These are phyloP conservation scores for Serranus cabrilla DNA, from an alignment of 2,797 vertebrate genomes.

Conservation along the genomic window DNA sequence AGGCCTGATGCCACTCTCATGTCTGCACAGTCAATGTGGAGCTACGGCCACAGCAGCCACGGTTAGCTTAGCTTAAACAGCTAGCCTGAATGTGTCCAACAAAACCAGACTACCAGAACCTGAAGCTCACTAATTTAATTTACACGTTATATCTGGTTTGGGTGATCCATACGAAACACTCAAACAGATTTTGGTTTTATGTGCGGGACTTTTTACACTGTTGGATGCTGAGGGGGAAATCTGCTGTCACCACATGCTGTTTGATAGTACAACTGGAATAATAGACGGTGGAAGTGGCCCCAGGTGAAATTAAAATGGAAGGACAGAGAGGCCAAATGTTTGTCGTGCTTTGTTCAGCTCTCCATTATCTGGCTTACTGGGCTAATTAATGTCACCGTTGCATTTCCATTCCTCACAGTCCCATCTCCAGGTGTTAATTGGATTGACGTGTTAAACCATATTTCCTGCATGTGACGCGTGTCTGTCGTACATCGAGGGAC, in stretches of 20 bases:
- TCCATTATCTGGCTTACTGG: constrained; percentile 12
- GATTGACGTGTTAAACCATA: constrained; percentile 48
- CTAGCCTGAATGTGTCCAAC: background rate
- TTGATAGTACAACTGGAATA: background rate
- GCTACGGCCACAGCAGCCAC: background rate
- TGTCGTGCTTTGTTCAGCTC: background rate
- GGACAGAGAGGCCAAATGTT: constrained; percentile 21
- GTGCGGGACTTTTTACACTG: background rate
- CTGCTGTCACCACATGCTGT: background rate
- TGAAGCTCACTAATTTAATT: background rate
- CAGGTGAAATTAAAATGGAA: background rate
- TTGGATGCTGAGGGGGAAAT: background rate
- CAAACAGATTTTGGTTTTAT: background rate
- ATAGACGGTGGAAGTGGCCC: background rate
- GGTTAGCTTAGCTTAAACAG: background rate
- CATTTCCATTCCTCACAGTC: constrained; percentile 38
- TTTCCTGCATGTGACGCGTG: constrained; percentile 39
- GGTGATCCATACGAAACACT: background rate
- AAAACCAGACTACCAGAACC: background rate
- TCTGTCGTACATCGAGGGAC: constrained; percentile 21
- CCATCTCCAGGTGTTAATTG: constrained; percentile 56
- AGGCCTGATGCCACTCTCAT: background rate
- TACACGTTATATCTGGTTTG: background rate
- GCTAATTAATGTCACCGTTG: constrained; percentile 43
- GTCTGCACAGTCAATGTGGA: background rate